Conservation (phyloP, 2,797 vertebrate species). For the Urocyon cinereoargenteus region DNA sequence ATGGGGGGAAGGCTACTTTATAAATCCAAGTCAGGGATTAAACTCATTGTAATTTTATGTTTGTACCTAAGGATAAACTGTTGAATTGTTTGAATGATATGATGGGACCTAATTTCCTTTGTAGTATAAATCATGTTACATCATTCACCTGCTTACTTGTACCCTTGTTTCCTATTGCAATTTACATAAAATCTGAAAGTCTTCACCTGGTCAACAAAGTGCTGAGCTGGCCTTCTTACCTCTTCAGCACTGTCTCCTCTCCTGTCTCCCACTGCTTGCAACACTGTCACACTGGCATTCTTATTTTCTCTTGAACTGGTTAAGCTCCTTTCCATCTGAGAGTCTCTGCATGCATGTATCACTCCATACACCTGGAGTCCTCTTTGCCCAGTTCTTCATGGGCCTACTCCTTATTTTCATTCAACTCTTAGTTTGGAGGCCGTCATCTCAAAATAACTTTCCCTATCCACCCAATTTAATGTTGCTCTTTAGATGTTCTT, state of each 20-base stretch:
- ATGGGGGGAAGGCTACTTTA: background rate
- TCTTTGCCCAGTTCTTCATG: background rate
- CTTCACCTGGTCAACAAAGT: background rate
- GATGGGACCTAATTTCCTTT: background rate
- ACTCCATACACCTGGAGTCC: background rate
- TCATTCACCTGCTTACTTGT: background rate
- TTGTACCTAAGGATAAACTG: background rate
- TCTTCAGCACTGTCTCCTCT: background rate
- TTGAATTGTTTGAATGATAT: constrained; percentile 27
- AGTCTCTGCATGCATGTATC: background rate
- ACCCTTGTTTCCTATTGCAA: background rate
- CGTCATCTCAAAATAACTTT: background rate
- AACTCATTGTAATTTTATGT: constrained; percentile 47
- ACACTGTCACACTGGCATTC: background rate
- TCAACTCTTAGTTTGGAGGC: background rate
- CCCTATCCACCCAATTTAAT: background rate
- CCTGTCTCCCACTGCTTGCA: background rate
- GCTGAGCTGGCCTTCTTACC: background rate
- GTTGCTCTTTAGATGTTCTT: background rate
- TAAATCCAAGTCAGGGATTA: constrained; percentile 43
- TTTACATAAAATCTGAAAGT: background rate
- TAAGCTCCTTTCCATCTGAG: background rate
- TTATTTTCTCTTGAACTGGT: background rate
- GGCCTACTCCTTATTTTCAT: constrained; percentile 9
- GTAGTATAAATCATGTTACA: background rate